Evolutionary conservation across 1,140 invertebrate genomes (phyloP).

Genomic region (Gryon sp.): DNA sequence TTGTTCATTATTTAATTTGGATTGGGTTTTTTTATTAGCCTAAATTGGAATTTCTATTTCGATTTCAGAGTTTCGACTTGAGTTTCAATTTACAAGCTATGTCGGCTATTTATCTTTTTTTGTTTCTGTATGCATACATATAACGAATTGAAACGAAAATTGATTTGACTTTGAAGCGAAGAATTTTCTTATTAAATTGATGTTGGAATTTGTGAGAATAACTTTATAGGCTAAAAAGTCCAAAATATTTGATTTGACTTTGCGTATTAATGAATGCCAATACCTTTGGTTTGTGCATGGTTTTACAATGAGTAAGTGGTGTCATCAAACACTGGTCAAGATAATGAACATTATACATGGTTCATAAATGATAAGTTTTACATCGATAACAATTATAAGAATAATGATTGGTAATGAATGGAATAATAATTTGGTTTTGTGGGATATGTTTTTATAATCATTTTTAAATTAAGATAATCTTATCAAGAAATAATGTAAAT

Average conservation of each 20-base stretch:
- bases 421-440: too few relatives aligned
- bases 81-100: conserved; percentile 11
- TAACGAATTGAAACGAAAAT: neutral
- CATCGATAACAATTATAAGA: neutral
- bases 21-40: too few relatives aligned
- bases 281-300: conserved; percentile 5
- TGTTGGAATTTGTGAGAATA: conserved; percentile 8
- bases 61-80: neutral
- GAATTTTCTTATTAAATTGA: neutral
- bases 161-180: conserved; percentile 8
- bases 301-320: conserved; percentile 23
- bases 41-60: too few relatives aligned
- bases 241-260: conserved; percentile 42
- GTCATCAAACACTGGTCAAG: conserved; percentile 28
- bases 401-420: too few relatives aligned
- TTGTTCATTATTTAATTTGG: too few relatives aligned
- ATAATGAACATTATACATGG: conserved; percentile 9
- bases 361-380: conserved; percentile 7
- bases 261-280: conserved; percentile 2
- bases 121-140: conserved; percentile 27
- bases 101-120: conserved; percentile 21
- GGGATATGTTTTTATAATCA: too few relatives aligned
- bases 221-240: conserved; percentile 33
- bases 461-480: too few relatives aligned
- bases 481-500: too few relatives aligned